These are phyloP conservation scores for Bombus haemorrhoidalis DNA, from an alignment of 1,140 invertebrate species.

Conservation along the genomic window DNA sequence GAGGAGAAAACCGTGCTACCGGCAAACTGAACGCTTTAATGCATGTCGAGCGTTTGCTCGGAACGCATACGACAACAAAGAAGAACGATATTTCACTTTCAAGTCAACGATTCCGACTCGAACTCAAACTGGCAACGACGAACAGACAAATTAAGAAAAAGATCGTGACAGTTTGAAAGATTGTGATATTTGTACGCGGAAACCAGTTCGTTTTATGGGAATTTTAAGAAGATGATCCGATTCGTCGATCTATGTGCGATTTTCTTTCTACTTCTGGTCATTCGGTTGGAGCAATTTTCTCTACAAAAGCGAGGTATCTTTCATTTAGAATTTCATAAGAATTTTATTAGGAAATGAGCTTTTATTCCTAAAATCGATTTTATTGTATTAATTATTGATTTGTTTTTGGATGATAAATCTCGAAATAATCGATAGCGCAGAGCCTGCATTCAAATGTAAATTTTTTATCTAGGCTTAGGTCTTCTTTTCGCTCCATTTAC, in stretches of 20 bases:
- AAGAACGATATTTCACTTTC: not conserved
- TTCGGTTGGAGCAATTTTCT: slow-evolving; percentile 48
- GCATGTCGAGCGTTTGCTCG: slow-evolving; percentile 52
- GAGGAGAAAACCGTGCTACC: slow-evolving; percentile 57
- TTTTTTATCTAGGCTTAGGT: too few species aligned
- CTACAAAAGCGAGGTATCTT: slow-evolving; percentile 48
- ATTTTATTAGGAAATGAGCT: not conserved
- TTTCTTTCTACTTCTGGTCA: slow-evolving; percentile 43
- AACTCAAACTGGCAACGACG: not conserved
- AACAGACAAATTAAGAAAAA: not conserved
- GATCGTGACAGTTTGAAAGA: not conserved
- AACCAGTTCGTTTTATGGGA: not conserved
- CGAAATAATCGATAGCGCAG: too few species aligned
- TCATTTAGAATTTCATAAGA: not conserved
- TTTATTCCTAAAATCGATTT: too few species aligned
- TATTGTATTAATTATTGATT: not conserved
- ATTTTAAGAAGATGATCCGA: slow-evolving; percentile 50
- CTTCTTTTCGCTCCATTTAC: not conserved
- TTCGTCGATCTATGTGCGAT: slow-evolving; percentile 23
- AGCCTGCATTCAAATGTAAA: too few species aligned
- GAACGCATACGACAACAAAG: slow-evolving; percentile 25
- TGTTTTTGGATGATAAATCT: not conserved
- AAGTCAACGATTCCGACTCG: not conserved
- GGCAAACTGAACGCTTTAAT: slow-evolving; percentile 55
- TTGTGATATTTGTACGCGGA: slow-evolving; percentile 15